Evolutionary conservation across 1,140 invertebrate genomes (phyloP).

Genomic region (Camponotus pennsylvanicus): DNA sequence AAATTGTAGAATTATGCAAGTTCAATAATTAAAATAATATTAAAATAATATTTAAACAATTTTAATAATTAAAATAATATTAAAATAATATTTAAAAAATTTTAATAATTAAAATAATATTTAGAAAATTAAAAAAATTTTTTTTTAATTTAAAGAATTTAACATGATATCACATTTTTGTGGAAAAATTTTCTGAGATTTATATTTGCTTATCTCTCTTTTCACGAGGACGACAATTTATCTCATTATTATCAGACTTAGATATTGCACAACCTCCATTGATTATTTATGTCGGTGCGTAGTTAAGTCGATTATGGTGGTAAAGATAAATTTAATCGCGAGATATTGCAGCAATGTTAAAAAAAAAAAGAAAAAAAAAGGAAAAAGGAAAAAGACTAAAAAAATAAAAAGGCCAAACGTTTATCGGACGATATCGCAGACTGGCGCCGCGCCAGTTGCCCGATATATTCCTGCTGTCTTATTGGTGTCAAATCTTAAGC

Average conservation of each 20-base stretch:
- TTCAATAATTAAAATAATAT: too few relatives aligned
- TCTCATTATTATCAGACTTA: not conserved
- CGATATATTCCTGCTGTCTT: not conserved
- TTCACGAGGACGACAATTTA: not conserved
- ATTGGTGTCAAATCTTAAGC: conserved; percentile 26
- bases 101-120: too few relatives aligned
- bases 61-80: too few relatives aligned
- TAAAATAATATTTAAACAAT: too few relatives aligned
- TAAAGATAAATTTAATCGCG: conserved; percentile 3
- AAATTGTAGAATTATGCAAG: too few relatives aligned
- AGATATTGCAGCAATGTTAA: not conserved
- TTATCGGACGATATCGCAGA: conserved; percentile 17
- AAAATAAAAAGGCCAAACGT: not conserved
- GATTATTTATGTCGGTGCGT: not conserved
- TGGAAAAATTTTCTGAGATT: not conserved
- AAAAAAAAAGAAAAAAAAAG: not conserved
- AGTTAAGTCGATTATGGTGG: not conserved
- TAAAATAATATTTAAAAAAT: too few relatives aligned
- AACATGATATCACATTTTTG: not conserved
- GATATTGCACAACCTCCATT: conserved; percentile 13
- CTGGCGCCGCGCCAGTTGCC: conserved; percentile 11
- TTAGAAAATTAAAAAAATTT: too few relatives aligned
- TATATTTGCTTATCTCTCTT: not conserved
- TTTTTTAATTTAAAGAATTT: too few relatives aligned
- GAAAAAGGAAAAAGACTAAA: not conserved